These are phyloP conservation scores for Gymnosoma rotundatum DNA, from an alignment of 2,888 invertebrate genomes.

Conservation along the genomic window DNA sequence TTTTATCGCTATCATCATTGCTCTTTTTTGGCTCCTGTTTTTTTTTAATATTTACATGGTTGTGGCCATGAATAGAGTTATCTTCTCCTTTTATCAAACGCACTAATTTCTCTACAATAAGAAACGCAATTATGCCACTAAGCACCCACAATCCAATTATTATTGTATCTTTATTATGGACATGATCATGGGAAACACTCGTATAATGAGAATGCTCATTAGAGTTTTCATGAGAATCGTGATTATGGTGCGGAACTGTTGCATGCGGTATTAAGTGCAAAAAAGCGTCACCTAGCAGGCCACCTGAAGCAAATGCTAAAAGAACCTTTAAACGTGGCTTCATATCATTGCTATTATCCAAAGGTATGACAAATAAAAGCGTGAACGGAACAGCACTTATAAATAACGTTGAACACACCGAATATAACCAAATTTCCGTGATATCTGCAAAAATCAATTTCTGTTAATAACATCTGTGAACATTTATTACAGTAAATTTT, in stretches of 20 bases:
- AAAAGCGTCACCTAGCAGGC: slow-evolving; percentile 98
- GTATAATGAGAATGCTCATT: slow-evolving; percentile 82
- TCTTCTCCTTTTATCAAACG: slow-evolving; percentile 92
- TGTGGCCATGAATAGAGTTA: slow-evolving; percentile 79
- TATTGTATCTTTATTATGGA: slow-evolving; percentile 88
- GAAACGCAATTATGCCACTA: slow-evolving; percentile 94
- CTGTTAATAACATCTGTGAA: background rate
- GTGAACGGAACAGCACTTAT: slow-evolving; percentile 98
- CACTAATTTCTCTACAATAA: slow-evolving; percentile 96
- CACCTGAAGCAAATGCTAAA: slow-evolving; percentile 96
- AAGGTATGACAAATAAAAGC: slow-evolving; percentile 95
- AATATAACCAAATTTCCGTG: slow-evolving; percentile 87
- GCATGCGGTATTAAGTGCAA: slow-evolving; percentile 99
- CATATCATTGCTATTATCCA: slow-evolving; percentile 92
- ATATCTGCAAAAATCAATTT: slow-evolving; percentile 74
- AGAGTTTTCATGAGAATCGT: slow-evolving; percentile 79
- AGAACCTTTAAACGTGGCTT: slow-evolving; percentile 94
- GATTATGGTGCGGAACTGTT: slow-evolving; percentile 84
- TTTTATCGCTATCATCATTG: slow-evolving; percentile 48
- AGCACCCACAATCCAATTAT: slow-evolving; percentile 97
- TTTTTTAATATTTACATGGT: slow-evolving; percentile 67
- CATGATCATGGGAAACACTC: slow-evolving; percentile 83
- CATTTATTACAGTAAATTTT: slow-evolving; percentile 1
- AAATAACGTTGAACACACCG: slow-evolving; percentile 93
- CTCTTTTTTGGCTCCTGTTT: slow-evolving; percentile 68